phyloP scores from a whole-genome alignment of 2,888 invertebrate genomes.

The Cephus pygmeus region DNA sequence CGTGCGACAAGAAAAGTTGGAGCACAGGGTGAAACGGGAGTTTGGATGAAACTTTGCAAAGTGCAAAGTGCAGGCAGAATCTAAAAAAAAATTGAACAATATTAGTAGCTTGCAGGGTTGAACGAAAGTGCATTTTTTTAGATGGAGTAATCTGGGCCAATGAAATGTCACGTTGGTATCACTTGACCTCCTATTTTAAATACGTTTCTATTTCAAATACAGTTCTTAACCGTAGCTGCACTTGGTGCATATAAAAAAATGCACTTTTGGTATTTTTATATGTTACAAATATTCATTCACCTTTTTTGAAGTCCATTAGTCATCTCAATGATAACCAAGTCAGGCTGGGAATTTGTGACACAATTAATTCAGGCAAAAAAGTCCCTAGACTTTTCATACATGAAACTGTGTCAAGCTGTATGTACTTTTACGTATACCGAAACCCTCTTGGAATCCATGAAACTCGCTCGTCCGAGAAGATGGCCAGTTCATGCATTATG shows the following conservation, averaged over 20 bases:
- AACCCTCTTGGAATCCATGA: constrained; percentile 10
- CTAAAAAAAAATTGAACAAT: background rate
- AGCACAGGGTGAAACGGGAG: background rate
- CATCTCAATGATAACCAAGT: background rate
- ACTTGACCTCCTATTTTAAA: too few relatives aligned
- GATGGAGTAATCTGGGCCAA: too few relatives aligned
- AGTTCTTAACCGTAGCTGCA: background rate
- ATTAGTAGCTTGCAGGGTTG: background rate
- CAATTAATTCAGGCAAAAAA: constrained; percentile 16
- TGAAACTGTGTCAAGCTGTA: constrained; percentile 32
- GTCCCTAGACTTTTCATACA: constrained; percentile 19
- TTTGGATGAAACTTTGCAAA: background rate
- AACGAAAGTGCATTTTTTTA: background rate
- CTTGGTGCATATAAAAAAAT: background rate
- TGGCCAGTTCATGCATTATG: constrained; percentile 46
- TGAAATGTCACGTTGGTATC: too few relatives aligned
- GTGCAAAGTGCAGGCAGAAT: background rate
- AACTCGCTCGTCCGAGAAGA: constrained; percentile 36
- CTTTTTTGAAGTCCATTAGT: background rate
- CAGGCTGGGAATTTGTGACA: background rate
- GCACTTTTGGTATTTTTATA: background rate
- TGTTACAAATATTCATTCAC: background rate
- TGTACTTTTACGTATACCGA: constrained; percentile 13
- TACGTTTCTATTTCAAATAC: too few relatives aligned
- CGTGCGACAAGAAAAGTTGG: background rate